Percentiles rank a stretch among this genome's conserved stretches.
These are phyloP conservation scores for Melanotaenia trifasciata DNA, from an alignment of 2,797 vertebrate genomes.

Conservation along the genomic window DNA sequence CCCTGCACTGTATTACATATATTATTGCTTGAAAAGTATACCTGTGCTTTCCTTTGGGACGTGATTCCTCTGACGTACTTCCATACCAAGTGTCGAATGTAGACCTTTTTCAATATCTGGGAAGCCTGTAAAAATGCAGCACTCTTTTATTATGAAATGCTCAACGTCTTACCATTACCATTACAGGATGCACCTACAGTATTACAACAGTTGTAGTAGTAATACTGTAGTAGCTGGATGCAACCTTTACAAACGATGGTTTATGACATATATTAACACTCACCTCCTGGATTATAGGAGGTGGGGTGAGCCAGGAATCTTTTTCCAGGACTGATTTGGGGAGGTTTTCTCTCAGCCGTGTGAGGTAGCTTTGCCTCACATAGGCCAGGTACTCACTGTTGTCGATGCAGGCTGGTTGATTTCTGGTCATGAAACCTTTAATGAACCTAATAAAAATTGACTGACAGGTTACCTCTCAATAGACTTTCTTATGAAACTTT, in stretches of 20 bases:
- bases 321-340: conserved; percentile 88
- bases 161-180: not conserved
- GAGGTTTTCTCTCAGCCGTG: conserved; percentile 87
- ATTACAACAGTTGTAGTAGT: too few relatives aligned
- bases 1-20: not conserved
- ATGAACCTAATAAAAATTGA: conserved; percentile 85
- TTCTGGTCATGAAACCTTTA: conserved; percentile 92
- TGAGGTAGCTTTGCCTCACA: conserved; percentile 87
- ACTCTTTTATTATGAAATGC: not conserved
- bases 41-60: conserved; percentile 86
- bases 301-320: conserved; percentile 88
- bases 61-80: conserved; percentile 86
- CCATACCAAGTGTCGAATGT: conserved; percentile 85
- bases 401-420: conserved; percentile 81
- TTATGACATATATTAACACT: not conserved
- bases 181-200: not conserved
- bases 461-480: not conserved
- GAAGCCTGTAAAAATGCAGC: conserved; percentile 76
- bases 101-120: conserved; percentile 84
- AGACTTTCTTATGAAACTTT: not conserved
- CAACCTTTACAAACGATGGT: not conserved
- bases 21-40: conserved; percentile 57
- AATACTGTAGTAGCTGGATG: not conserved
- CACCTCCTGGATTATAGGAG: conserved; percentile 89
- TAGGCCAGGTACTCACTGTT: conserved; percentile 88